Evolutionary conservation across 2,888 invertebrate genomes (phyloP), one percentile per base, ranked within the genome.

Genomic region (Chouioia cunea): DNA sequence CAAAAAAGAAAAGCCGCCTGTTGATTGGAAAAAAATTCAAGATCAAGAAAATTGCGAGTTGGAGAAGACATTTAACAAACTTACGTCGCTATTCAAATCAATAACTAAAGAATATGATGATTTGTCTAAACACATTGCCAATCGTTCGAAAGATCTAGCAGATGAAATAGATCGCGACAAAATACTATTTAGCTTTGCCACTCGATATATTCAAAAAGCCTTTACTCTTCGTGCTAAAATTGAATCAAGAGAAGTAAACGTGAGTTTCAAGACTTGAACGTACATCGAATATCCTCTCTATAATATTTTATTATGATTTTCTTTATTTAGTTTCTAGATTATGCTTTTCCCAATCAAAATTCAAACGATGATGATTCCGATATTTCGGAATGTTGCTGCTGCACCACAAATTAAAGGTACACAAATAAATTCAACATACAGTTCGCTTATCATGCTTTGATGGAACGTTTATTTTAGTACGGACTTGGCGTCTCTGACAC

Each of bases 381-480:
- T 20, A 14, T 3, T 14, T 22, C 16, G 14, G 22, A 53, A 20
- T 53, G 12, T 53, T 53, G 18, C 36, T 56, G 27, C 18, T 14
- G 27, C 15, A 16, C 14, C 22, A 14, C 14, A 53, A 53, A 20
- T 22, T 53, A 53, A 53, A 36, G 36, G 22, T 53, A 22, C 20
- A 20, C 14, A 20, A 53, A 53, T 53, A 20, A 53, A 20, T 36
- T 36, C 6, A 53, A 53, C 22, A 36, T 8, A 18, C 18, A 18
- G 10, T 12, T 20, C 53, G 22, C 20, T 53, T 36, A 12, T 27
- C 23, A 48, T 69, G 54, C 18, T 70, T 47, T 65, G 15, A 54
- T 43, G 12, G 23, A 70, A 70, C 22, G 46, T 70, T 65, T 70
- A 70, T 70, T 70, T 44, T 15, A 48, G 53, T 67, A 59, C 23